Evolutionary conservation across 2,888 invertebrate species (phyloP), one percentile per base, ranked within the genome.

Genomic region (Sylvicola cinctus): DNA sequence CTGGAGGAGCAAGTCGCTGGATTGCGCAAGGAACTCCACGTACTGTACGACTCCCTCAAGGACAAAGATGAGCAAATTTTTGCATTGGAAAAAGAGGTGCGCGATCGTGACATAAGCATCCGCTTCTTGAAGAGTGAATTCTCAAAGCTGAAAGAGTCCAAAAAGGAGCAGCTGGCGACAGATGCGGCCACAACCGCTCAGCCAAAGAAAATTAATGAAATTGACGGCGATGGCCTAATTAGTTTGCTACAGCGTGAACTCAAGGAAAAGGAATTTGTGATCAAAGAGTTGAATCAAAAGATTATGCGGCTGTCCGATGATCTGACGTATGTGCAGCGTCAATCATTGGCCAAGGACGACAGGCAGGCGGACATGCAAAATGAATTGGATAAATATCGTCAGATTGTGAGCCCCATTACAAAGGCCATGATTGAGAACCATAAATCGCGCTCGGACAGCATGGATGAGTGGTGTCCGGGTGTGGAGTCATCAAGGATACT

Each of bases 321-420:
- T 36, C 39, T 50, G 20, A 43, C 44, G n/a, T 45, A 43, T 13
- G 40, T 47, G 13, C 49, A 51, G 33, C 44, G 45, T 29, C 45
- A 49, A 32, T 49, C 48, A 23, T 37, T 44, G 4, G 74, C 77
- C 38, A 77, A 78, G 49, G 87, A 88, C 46, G 68, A 70, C 2
- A 70, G 72, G 41, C 83, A 90, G 44, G 66, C 72, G 39, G 72
- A 80, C 44, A 61, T 90, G 33, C 75, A 74, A 46, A 79, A 78
- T 51, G 83, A 85, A 60, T 75, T 87, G 46, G 84, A 85, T 50
- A 84, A 83, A 55, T 85, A 76, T 53, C 66, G 77, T 39, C 78
- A 78, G 55, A 76, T 83, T 34, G 75, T 80, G 36, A 64, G 68
- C 42, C 75, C 76, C 3, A 53, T 76, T 44, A 76, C 76, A 1